These are phyloP conservation scores for Halcyon leucocephala DNA, from an alignment of 2,797 vertebrate genomes.

Conservation along the genomic window DNA sequence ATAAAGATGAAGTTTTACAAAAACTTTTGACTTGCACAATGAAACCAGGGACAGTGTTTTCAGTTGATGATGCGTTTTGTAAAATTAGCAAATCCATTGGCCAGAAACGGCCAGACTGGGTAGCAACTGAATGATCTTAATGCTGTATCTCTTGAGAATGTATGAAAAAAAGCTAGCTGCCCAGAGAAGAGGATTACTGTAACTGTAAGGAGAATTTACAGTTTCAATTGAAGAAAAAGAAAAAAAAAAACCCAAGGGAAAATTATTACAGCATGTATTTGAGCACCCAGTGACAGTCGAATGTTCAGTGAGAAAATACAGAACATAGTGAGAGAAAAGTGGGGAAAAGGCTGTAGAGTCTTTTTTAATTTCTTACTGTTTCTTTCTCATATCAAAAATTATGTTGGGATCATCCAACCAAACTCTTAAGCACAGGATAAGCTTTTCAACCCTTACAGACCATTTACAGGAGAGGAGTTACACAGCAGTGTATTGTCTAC, in stretches of 20 bases:
- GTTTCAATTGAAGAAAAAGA: background rate
- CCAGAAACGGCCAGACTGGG: background rate
- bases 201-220: background rate
- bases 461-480: background rate
- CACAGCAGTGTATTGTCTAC: background rate
- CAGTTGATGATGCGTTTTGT: background rate
- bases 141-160: background rate
- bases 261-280: background rate
- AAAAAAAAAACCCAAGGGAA: background rate
- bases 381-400: background rate
- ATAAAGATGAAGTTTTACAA: background rate
- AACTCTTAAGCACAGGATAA: background rate
- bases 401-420: accelerated
- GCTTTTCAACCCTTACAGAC: background rate
- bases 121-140: background rate
- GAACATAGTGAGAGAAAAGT: background rate
- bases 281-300: background rate
- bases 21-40: background rate
- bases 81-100: background rate
- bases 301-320: background rate
- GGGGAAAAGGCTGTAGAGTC: background rate
- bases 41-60: background rate
- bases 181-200: background rate
- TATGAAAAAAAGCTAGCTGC: background rate
- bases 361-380: background rate